phyloP scores from a whole-genome alignment of 2,797 vertebrate genomes.

The Pygocentrus nattereri region DNA sequence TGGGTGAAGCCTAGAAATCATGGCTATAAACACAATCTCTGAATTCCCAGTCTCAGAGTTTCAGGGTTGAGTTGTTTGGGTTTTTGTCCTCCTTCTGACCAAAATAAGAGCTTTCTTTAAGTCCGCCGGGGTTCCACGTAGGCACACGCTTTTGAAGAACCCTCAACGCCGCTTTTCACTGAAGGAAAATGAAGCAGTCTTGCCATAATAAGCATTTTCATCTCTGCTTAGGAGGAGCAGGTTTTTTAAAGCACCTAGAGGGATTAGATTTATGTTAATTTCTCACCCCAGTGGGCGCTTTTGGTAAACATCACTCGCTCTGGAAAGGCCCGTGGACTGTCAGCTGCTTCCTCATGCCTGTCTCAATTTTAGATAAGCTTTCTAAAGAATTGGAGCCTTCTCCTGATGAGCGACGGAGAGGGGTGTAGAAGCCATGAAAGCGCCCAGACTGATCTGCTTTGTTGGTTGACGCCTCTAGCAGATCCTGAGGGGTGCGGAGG shows the following conservation, averaged over 20 bases:
- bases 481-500: background rate
- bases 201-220: background rate
- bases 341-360: slow-evolving; percentile 28
- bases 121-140: background rate
- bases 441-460: background rate
- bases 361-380: slow-evolving; percentile 1
- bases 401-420: background rate
- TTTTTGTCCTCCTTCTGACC: background rate
- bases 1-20: no score
- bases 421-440: background rate
- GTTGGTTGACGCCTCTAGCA: background rate
- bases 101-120: background rate
- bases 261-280: slow-evolving; percentile 6
- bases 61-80: background rate
- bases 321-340: background rate
- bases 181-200: background rate
- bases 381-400: background rate
- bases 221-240: background rate
- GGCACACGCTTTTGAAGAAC: background rate
- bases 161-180: background rate
- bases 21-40: no score
- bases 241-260: slow-evolving; percentile 1
- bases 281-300: background rate
- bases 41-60: background rate
- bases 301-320: background rate